Evolutionary conservation across 2,797 vertebrate genomes (phyloP), one percentile per base, ranked within the genome.

Genomic region (Erethizon dorsatum): DNA sequence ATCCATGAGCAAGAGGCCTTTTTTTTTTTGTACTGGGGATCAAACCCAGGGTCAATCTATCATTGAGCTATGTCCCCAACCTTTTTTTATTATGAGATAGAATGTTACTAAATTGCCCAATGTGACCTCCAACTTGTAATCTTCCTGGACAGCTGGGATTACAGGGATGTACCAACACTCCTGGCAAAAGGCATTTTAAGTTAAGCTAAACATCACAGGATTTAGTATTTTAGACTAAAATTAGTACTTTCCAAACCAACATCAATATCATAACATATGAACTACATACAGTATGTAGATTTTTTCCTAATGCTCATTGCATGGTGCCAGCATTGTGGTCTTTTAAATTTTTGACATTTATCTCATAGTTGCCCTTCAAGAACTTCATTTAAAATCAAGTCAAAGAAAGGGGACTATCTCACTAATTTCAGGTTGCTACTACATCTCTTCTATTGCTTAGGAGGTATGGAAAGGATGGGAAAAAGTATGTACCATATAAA

Each of bases 351-450:
- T 93, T 69, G n/a, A 69, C 79, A 37, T 91, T 85, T 85, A 78
- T 83, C 61, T 94, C 61, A 83, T 13, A 90, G 37, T 83, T 91
- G 50, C 22, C 82, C 67, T 95, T 88, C 73, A 83, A 96, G n/a
- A 90, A 59, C 45, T 37, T 85, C 61, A 95, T 95, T 94, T 96
- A 93, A 96, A 97, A 90, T 94, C 41, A 75, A 88, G 52, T 90
- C 83, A 92, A 4, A 78, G 47, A 78, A 2, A 45, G 41, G 11
- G 24, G 52, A 86, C 1, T 33, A 20, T 78, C 59, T 94, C 56
- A 77, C 83, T n/a, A 59, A 94, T 95, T 94, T 96, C 82, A 93
- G 50, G 87, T 96, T 97, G 97, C 97, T 86, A 54, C 22, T 37
- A 67, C 57, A 71, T 85, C 28, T 73, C 59, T 90, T 54, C 41